Percentiles rank a stretch among this genome's conserved stretches.
Evolutionary conservation across 2,797 vertebrate genomes (phyloP).

Genomic region (Darevskia mixta): DNA sequence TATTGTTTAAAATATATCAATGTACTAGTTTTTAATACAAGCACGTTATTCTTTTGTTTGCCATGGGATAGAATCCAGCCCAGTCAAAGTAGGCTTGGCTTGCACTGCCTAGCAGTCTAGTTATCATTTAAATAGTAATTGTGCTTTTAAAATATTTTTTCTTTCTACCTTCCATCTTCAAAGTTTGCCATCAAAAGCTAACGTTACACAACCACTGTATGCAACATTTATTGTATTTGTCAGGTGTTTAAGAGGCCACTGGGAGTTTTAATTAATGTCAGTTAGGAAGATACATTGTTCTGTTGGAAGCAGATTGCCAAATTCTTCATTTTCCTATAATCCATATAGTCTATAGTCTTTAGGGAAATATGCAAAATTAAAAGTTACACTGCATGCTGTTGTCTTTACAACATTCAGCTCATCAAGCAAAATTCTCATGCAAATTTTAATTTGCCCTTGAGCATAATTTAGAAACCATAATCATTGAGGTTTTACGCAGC

Average conservation of each 20-base stretch:
- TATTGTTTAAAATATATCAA: slow-evolving; percentile 40
- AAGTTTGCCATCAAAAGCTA: slow-evolving; percentile 73
- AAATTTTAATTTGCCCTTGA: slow-evolving; percentile 99
- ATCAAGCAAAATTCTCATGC: slow-evolving; percentile 95
- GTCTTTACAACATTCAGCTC: slow-evolving; percentile 90
- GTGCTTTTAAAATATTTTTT: slow-evolving; percentile 59
- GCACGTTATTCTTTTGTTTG: slow-evolving; percentile 55
- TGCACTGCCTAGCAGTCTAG: slow-evolving; percentile 42
- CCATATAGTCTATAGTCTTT: slow-evolving; percentile 88
- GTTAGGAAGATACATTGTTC: slow-evolving; percentile 90
- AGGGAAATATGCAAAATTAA: slow-evolving; percentile 91
- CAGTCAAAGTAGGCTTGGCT: slow-evolving; percentile 8
- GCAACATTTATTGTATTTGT: slow-evolving; percentile 91
- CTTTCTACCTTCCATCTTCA: slow-evolving; percentile 65
- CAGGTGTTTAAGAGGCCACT: slow-evolving; percentile 89
- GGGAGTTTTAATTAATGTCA: slow-evolving; percentile 93
- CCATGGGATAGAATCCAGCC: slow-evolving; percentile 51
- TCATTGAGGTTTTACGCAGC: slow-evolving; percentile 92
- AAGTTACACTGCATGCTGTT: slow-evolving; percentile 91
- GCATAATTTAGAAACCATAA: slow-evolving; percentile 99
- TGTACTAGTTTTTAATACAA: not conserved
- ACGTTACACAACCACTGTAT: slow-evolving; percentile 75
- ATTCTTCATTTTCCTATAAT: slow-evolving; percentile 89
- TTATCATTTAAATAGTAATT: slow-evolving; percentile 58
- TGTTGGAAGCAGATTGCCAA: slow-evolving; percentile 87